phyloP scores from a whole-genome alignment of 2,797 vertebrate species.

The Falco peregrinus region DNA sequence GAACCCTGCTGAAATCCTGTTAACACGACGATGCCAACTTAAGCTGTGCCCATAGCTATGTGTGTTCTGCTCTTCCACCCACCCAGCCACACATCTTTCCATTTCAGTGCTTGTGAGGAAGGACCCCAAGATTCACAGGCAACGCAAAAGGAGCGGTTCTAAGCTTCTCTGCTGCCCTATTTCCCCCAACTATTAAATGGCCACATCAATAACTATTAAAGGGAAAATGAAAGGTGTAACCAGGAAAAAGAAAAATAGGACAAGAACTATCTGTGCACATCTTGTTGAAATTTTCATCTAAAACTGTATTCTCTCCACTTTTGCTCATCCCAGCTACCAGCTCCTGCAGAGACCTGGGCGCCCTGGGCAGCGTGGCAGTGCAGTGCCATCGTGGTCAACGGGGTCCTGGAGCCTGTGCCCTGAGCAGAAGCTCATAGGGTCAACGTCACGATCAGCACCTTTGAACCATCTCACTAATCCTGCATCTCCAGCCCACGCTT shows the following conservation, averaged over 20 bases:
- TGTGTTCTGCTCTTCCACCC: neutral
- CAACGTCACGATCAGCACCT: neutral
- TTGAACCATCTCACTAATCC: neutral
- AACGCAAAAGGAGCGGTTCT: neutral
- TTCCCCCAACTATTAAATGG: neutral
- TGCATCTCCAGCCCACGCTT: neutral
- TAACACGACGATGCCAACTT: neutral
- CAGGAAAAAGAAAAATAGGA: neutral
- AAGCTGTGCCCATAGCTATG: neutral
- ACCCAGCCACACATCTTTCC: neutral
- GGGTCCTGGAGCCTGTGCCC: neutral
- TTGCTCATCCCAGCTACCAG: neutral
- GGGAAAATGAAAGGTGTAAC: neutral
- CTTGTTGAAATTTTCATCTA: neutral
- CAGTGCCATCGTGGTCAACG: rapidly evolving
- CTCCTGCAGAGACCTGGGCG: neutral
- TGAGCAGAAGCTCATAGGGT: neutral
- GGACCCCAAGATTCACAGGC: neutral
- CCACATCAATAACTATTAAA: neutral
- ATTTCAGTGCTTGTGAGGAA: neutral
- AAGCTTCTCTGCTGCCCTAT: neutral
- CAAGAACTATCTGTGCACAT: rapidly evolving
- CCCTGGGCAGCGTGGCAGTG: neutral
- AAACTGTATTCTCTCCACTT: neutral
- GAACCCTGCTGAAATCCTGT: neutral